Base-by-base conservation (phyloP, 2,888 invertebrate species). In the Plebejus anna region DNA sequence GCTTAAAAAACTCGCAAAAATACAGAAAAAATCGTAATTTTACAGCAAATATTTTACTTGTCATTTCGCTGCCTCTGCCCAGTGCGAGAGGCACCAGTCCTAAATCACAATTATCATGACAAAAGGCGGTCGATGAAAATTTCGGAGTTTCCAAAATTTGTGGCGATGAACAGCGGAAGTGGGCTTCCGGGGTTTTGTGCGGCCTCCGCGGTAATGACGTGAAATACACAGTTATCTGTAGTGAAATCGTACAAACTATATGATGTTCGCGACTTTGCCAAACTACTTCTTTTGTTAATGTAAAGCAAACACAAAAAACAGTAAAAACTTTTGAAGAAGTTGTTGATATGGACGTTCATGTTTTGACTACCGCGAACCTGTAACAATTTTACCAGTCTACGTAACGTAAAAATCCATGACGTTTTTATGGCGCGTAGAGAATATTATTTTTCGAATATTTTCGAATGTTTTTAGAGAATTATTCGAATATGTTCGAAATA, bases 101-200 rank as follows among this genome's bases (percentile, higher is more conserved):
- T 38, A 36, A 22, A 71, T 32, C 42, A 55, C 55, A 77, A 93
- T 94, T 88, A 89, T 84, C 91, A 93, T 92, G 82, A 92, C 90
- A 93, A 94, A 13, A 85, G 84, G 84, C 79, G 78, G 88, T 87
- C 85, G 85, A 89, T 88, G 90, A 92, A 92, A 90, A 89, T 90
- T 91, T 93, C 89, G 90, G 90, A 88, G 90, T 89, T 92, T 90
- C 91, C 91, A 92, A 92, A 86, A 91, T 86, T 83, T 87, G 88
- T 89, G 87, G 83, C 88, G 87, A 88, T 89, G 88, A 87, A 89
- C 89, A 90, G 87, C 93, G 93, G 93, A 93, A 85, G 88, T 82
- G 66, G 28, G 79, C 86, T 82, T 94, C 93, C 93, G 90, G 88
- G 79, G 78, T 81, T 84, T 94, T 94, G 91, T 94, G 22, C 78